Base-by-base conservation (phyloP, 2,113 vertebrate species). In the Sylvilagus bachmani region DNA sequence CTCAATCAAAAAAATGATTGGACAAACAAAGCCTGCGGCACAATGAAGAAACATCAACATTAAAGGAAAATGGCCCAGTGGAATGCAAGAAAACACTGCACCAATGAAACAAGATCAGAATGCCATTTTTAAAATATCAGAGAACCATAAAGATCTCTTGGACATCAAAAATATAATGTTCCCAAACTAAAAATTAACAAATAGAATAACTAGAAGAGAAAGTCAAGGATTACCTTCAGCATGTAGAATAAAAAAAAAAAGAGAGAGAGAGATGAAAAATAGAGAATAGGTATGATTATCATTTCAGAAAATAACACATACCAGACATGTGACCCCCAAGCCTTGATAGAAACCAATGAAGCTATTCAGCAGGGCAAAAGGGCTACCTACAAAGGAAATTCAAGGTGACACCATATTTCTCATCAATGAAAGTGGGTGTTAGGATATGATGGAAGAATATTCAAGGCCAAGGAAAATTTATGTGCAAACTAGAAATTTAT, bases 81-180 rank as follows among this genome's bases (percentile, higher is more conserved):
- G 73, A 71, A 84, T 85, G 88, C 12, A 58, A 49, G 77, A 62
- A 79, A 90, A 66, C 49, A 22, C 6, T 80, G 11, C 5, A 70
- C 2, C 36, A 74, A 44, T 51, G 31, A 84, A 94, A 44, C 16
- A 94, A 71, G 31, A 94, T 55, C n/a, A 38, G n/a, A 5, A 16
- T 69, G 21, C 22, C 16, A 27, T 78, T 86, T 86, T 85, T 49
- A 31, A 84, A 75, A 77, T 62, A 89, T 81, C 25, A 49, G n/a
- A 91, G n/a, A 94, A 88, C 6, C 85, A 82, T 73, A 94, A 89
- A 71, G 49, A 83, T 83, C 3, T 70, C 71, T 87, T 64, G 25
- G 3, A 95, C 71, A 91, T 85, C 3, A 90, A 94, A 95, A 93
- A 29, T 51, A 44, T 44, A 80, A 90, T 88, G 77, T 69, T 51